phyloP scores from a whole-genome alignment of 2,113 vertebrate species.

The Brachyhypopomus gauderio region DNA sequence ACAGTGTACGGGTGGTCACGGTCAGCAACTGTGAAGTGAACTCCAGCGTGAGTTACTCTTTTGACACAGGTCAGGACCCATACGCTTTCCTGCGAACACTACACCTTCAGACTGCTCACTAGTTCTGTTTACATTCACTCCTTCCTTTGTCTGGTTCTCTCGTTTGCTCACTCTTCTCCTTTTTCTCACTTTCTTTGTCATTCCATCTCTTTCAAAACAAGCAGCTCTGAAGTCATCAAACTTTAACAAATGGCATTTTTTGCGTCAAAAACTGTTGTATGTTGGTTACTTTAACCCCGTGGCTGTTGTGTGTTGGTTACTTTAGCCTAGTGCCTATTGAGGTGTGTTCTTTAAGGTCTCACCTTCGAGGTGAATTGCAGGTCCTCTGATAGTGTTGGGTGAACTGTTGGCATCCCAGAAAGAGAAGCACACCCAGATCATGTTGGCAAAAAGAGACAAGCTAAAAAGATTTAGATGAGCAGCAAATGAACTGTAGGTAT shows the following conservation, averaged over 20 bases:
- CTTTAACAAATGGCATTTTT: background rate
- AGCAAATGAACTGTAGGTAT: background rate
- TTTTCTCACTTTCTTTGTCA: background rate
- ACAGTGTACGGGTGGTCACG: conserved; percentile 59
- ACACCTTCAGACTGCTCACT: no score
- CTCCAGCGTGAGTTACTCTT: conserved; percentile 50
- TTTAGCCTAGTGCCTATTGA: background rate
- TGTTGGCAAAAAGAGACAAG: background rate
- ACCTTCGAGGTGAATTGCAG: background rate
- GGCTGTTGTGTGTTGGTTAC: conserved; percentile 7
- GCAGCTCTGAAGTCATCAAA: background rate
- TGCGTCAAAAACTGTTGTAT: background rate
- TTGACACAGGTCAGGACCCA: conserved; percentile 68
- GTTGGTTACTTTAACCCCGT: background rate
- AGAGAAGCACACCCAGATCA: conserved; percentile 15
- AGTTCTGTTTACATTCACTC: no score
- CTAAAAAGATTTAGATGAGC: background rate
- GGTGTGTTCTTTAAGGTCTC: background rate
- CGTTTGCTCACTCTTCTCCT: background rate
- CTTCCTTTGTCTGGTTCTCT: background rate
- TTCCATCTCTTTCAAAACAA: background rate
- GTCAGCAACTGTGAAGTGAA: conserved; percentile 64
- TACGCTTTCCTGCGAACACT: no score
- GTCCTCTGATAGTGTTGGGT: conserved; percentile 2
- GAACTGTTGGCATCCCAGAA: background rate